Evolutionary conservation across 2,797 vertebrate genomes (phyloP).

Genomic region (Cynopterus sphinx): DNA sequence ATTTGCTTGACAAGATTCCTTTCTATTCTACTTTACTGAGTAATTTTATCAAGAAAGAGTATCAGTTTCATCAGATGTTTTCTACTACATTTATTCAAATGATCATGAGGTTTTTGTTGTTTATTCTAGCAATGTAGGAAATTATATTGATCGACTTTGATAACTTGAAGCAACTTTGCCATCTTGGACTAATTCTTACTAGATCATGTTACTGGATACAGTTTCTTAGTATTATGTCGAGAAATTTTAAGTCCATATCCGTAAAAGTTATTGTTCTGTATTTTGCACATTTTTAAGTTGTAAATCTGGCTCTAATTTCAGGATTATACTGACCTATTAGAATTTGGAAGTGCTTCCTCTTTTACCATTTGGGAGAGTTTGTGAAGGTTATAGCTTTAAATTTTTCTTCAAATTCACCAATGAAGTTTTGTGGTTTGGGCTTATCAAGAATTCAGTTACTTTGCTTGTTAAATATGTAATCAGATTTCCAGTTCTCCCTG

Average conservation of each 20-base stretch:
- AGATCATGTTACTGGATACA: background rate
- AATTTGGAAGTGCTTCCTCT: background rate
- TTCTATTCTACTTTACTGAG: background rate
- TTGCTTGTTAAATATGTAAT: background rate
- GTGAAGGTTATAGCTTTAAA: background rate
- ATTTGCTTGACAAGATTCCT: background rate
- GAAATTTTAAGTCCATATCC: background rate
- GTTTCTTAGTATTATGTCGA: background rate
- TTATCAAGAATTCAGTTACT: background rate
- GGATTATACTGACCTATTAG: background rate
- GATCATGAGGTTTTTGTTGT: background rate
- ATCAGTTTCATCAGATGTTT: background rate
- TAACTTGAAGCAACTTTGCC: background rate
- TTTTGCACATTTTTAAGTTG: background rate
- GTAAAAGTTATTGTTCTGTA: background rate
- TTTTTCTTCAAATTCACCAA: background rate
- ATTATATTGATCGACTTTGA: background rate
- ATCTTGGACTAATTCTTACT: background rate
- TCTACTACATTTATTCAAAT: background rate
- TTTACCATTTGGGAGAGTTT: background rate
- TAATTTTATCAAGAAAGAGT: background rate
- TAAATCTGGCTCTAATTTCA: background rate
- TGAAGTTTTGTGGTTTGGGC: background rate
- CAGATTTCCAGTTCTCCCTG: background rate
- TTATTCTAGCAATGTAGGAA: background rate